Evolutionary conservation across 2,888 invertebrate genomes (phyloP), one percentile per base, ranked within the genome.

Genomic region (Leptogaster cylindrica): DNA sequence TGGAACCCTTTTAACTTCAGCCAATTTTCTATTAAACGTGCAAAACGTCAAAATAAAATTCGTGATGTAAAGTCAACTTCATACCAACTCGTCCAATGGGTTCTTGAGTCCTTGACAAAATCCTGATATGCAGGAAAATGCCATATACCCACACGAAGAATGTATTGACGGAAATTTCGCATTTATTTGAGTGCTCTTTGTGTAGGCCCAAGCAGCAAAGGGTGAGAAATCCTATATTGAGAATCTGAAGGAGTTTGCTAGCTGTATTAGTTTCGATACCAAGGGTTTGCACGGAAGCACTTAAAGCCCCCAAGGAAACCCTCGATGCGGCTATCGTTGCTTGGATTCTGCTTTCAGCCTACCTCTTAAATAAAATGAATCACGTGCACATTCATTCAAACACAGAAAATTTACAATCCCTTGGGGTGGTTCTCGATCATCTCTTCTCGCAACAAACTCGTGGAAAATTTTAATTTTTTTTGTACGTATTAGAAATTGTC

Each of bases 11-110:
- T n/a, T n/a, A n/a, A n/a, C n/a, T n/a, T n/a, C n/a, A n/a, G n/a
- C n/a, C n/a, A 63, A 44, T 28, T 64, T 64, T 64, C 63, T 48
- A 64, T 64, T 64, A 64, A 64, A 48, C 63, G 46, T 48, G 48
- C 44, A 64, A 64, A 64, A 64, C 48, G 63, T 48, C 63, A 64
- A 64, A 64, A 64, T 64, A 48, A 33, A 64, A 63, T 63, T 28
- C 44, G 31, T 52, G 52, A 33, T 31, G 52, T 52, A 33, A 52
- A 52, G 33, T 52, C 33, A 33, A 52, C 33, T 52, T 31, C 31
- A 52, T 33, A 52, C 52, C 52, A 12, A 50, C 27, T 16, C 16
- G 18, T 31, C 23, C 31, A 2, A 31, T 18, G 18, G 3, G 10
- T 6, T 31, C 14, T 33, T 31, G 27, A 52, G 14, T 28, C 20